Evolutionary conservation across 92 coral and sea anemone genomes (phyloP), one percentile per base, ranked within the genome.

Genomic region (Umimayanthus chanpuru): DNA sequence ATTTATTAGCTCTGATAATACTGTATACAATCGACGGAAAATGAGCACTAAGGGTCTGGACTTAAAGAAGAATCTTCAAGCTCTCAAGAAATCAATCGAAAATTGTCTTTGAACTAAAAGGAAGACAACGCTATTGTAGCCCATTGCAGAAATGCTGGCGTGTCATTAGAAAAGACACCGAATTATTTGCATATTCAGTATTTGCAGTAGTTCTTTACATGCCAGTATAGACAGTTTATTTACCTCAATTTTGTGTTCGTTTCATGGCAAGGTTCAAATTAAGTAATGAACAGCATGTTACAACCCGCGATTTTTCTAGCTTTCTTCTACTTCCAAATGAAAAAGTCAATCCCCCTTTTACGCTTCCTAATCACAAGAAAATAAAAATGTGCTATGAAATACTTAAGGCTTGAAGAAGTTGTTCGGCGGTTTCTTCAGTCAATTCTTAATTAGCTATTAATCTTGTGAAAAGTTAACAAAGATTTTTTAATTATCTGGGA

Each of bases 361-460:
- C 85, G 58, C 87, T 56, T 47, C 78, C 32, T 85, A 88, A 88
- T 89, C 88, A 85, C 88, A 73, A 66, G 74, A 79, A 67, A 67
- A 44, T 77, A 87, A 88, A 89, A 90, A 78, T 89, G 70, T 89
- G 84, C 90, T 93, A 79, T 90, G 80, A 90, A 90, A 90, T 86
- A 85, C 88, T 89, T 85, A 88, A 86, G 91, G 92, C 87, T 91
- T 65, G 85, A 85, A 68, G 82, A 81, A 85, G 96, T 88, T 94
- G 93, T 81, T 86, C 78, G 92, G 92, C 93, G 98, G 95, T 93
- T 92, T 91, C 96, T 91, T 92, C 95, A 91, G 89, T 92, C 94
- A 94, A 90, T 88, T 93, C 97, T 89, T 95, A 97, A 97, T 97
- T 92, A 97, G 94, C 90, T 92, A 90, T 94, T 96, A 95, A 97